Conservation (phyloP, 2,797 vertebrate species). For the Centropyge bicolor region DNA sequence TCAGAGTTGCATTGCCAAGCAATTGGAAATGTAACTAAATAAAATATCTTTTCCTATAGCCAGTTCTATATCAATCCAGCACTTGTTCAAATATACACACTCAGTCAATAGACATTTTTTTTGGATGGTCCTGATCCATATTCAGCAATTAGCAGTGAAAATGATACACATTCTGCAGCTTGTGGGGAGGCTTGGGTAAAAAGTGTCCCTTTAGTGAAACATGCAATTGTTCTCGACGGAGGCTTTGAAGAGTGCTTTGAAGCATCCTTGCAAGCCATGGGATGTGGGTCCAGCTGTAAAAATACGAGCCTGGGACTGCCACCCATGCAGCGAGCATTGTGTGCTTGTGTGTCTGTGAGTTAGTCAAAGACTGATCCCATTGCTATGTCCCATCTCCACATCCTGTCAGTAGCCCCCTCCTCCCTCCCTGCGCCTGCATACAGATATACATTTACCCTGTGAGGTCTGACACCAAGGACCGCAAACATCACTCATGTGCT, state of each 20-base stretch:
- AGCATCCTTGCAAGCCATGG: conserved; percentile 61
- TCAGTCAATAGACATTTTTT: conserved; percentile 25
- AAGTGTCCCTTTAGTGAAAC: conserved; percentile 50
- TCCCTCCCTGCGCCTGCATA: conserved; percentile 37
- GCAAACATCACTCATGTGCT: conserved; percentile 53
- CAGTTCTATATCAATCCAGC: conserved; percentile 15
- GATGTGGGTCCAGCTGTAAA: conserved; percentile 85
- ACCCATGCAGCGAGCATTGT: conserved; percentile 80
- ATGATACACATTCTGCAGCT: conserved; percentile 31
- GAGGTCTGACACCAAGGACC: conserved; percentile 63
- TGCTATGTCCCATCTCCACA: conserved; percentile 69
- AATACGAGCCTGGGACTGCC: conserved; percentile 78
- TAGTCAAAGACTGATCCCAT: conserved; percentile 68
- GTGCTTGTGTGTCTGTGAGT: conserved; percentile 65
- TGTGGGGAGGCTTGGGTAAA: conserved; percentile 25
- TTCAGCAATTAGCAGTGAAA: conserved; percentile 27
- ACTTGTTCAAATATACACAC: conserved; percentile 24
- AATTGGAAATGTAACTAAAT: conserved; percentile 48
- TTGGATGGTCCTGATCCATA: conserved; percentile 1
- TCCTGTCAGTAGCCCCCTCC: conserved; percentile 60
- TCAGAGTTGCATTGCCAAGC: conserved; percentile 35
- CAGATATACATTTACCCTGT: conserved; percentile 66
- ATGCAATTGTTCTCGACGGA: conserved; percentile 41
- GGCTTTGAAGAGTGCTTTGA: conserved; percentile 56
- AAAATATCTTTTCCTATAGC: conserved; percentile 18